Conservation (phyloP, 2,888 invertebrate species). For the Blastobasis adustella region DNA sequence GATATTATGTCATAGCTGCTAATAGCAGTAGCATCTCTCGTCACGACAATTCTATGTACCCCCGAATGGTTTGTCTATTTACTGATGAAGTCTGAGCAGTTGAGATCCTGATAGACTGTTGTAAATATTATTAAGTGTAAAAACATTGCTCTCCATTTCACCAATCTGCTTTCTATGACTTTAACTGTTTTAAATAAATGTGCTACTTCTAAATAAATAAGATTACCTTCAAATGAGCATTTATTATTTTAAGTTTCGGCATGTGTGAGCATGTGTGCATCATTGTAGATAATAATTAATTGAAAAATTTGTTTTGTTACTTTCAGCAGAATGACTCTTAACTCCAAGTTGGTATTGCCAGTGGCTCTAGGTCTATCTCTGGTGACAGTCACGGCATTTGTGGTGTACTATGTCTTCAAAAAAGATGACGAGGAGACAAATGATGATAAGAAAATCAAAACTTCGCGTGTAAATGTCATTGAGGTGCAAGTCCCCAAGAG, state of each 20-base stretch:
- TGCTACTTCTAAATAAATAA: too few relatives aligned
- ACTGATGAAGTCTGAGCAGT: too few relatives aligned
- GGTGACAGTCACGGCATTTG: slow-evolving; percentile 80
- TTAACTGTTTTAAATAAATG: not conserved
- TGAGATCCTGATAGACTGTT: too few relatives aligned
- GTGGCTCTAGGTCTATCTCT: slow-evolving; percentile 79
- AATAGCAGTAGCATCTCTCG: slow-evolving; percentile 39
- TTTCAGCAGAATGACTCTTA: slow-evolving; percentile 46
- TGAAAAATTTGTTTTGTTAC: not conserved
- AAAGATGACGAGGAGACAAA: slow-evolving; percentile 71
- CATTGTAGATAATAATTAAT: too few relatives aligned
- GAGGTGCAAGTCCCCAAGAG: slow-evolving; percentile 78
- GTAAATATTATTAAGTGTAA: too few relatives aligned
- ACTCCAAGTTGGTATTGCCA: slow-evolving; percentile 62
- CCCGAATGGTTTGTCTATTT: not conserved
- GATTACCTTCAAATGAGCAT: too few relatives aligned
- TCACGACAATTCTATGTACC: slow-evolving; percentile 6
- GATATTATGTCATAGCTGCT: slow-evolving; percentile 69
- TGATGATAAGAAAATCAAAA: slow-evolving; percentile 39
- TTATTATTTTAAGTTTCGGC: too few relatives aligned
- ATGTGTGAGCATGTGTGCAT: too few relatives aligned
- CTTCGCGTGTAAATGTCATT: slow-evolving; percentile 53
- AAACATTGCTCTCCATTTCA: not conserved
- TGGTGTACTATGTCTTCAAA: slow-evolving; percentile 80
- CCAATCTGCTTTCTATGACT: not conserved